Evolutionary conservation across 2,113 vertebrate genomes (phyloP).

Genomic region (Tachysurus vachellii): DNA sequence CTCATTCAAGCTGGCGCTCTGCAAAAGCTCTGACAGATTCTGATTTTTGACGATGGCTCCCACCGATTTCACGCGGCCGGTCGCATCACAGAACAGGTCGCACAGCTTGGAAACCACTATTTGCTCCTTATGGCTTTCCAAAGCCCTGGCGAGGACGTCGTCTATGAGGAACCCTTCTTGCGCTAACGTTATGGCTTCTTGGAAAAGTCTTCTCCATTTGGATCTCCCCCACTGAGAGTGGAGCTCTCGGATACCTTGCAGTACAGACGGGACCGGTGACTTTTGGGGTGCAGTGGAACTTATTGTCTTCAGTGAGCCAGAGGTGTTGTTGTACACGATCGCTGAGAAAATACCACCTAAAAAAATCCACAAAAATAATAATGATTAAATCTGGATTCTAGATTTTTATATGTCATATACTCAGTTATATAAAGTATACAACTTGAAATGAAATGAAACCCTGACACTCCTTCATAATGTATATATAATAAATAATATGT

Average conservation of each 20-base stretch:
- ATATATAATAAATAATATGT: too few relatives aligned
- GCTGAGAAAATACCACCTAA: constrained; percentile 64
- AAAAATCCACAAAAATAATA: constrained; percentile 15
- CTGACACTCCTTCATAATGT: too few relatives aligned
- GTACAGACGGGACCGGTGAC: constrained; percentile 42
- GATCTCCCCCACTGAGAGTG: constrained; percentile 60
- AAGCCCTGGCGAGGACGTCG: constrained; percentile 38
- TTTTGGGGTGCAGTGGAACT: constrained; percentile 48
- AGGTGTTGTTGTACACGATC: constrained; percentile 51
- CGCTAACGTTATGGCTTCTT: constrained; percentile 49
- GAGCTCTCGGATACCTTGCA: constrained; percentile 59
- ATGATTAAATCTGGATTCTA: not conserved
- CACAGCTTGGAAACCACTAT: constrained; percentile 61
- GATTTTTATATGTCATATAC: too few relatives aligned
- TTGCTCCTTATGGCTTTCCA: constrained; percentile 42
- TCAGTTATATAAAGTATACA: too few relatives aligned
- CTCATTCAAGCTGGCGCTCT: constrained; percentile 40
- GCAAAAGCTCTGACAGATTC: constrained; percentile 58
- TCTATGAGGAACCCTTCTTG: constrained; percentile 68
- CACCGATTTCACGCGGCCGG: constrained; percentile 33
- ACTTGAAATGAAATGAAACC: too few relatives aligned
- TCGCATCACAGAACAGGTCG: constrained; percentile 56
- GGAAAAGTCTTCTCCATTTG: constrained; percentile 63
- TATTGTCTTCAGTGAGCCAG: constrained; percentile 58
- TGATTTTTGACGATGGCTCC: constrained; percentile 53